Base-by-base conservation (phyloP, 2,888 invertebrate species). In the Limenitis camilla region DNA sequence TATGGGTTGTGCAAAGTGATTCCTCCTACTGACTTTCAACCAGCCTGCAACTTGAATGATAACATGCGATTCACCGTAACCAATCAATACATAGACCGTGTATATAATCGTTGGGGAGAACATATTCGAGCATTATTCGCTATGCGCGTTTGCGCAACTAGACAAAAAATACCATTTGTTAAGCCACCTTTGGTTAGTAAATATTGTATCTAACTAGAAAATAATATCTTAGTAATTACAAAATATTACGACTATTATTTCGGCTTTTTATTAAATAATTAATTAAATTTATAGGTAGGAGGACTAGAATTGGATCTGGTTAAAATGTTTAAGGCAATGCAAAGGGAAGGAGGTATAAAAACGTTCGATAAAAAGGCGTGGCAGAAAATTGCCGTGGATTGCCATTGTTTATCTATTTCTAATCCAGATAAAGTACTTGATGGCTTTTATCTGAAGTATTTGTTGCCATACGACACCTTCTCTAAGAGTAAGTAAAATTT, bases 241-340 rank as follows among this genome's bases (percentile, higher is more conserved):
- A n/a, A n/a, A n/a, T n/a, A n/a, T n/a, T n/a, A n/a, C n/a, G n/a
- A n/a, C n/a, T n/a, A n/a, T n/a, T n/a, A n/a, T n/a, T n/a, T n/a
- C n/a, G n/a, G n/a, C 29, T 6, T 11, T 28, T 40, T 19, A 29
- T 19, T 40, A 28, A 8, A 29, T n/a, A 31, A 10, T 31, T 30
- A 32, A 40, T 32, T 9, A 28, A 4, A 5, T 40, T 40, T 49
- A 8, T 11, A 49, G 44, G 8, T 42, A 4, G 38, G 32, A 4
- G 96, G 97, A 5, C 92, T 97, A 85, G 97, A 98, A 84, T 89
- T 97, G 0, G 96, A 98, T 74, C 81, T 98, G 4, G 94, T 96
- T 0, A 92, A 94, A 44, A 81, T 98, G 5, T 96, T 95, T 72
- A 93, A 94, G 66, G 92, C 93, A 0, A 96, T 98, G 0, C 94